Percentiles rank a stretch among this genome's conserved stretches.
Conservation (phyloP, 1,140 invertebrate genomes). For the Neodiprion virginianus region DNA sequence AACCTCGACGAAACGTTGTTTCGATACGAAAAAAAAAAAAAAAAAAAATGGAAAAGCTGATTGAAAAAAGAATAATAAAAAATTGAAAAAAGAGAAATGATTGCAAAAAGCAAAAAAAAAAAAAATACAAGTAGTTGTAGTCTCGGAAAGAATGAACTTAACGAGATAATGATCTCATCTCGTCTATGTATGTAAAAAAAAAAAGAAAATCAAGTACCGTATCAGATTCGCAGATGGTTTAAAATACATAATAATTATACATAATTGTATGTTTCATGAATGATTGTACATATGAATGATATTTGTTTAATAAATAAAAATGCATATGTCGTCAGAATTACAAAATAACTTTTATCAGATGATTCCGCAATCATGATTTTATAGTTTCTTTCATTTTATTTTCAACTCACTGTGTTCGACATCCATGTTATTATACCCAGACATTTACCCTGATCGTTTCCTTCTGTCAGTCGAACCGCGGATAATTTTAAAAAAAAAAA, state of each 20-base stretch:
- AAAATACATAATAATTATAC: background rate
- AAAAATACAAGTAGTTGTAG: background rate
- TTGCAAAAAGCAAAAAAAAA: background rate
- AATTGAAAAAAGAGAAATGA: background rate
- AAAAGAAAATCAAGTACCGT: background rate
- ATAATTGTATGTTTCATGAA: constrained; percentile 7
- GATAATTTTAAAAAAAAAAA: too few relatives aligned
- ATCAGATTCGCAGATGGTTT: background rate
- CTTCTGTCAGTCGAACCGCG: too few relatives aligned
- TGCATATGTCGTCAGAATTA: constrained; percentile 5
- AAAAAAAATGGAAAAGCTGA: background rate
- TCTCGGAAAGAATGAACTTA: background rate
- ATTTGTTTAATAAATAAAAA: constrained; percentile 8
- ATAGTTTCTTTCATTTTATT: too few relatives aligned
- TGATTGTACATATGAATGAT: constrained; percentile 13
- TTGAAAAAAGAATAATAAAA: background rate
- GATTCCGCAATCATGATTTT: background rate
- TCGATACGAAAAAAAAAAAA: background rate
- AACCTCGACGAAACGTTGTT: background rate
- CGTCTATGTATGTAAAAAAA: background rate
- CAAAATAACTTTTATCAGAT: background rate
- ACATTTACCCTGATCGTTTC: too few relatives aligned
- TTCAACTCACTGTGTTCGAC: too few relatives aligned
- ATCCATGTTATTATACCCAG: too few relatives aligned
- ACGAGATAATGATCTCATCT: background rate